Evolutionary conservation across 2,888 invertebrate genomes (phyloP).

Genomic region (Drosophila anomelani): DNA sequence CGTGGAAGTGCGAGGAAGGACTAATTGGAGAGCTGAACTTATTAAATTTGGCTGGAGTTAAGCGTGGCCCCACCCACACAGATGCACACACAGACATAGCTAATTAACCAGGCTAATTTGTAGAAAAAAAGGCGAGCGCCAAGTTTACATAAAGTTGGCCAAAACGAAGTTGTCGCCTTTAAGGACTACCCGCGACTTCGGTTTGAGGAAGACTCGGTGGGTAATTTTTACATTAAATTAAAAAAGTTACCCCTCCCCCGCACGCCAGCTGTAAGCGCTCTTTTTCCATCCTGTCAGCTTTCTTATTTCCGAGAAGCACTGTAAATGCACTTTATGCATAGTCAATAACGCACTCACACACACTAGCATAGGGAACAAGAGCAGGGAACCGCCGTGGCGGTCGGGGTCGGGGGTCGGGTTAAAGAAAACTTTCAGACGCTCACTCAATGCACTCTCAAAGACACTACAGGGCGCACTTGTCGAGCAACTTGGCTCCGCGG

Average conservation of each 20-base stretch:
- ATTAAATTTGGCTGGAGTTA: constrained; percentile 62
- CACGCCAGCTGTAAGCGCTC: constrained; percentile 14
- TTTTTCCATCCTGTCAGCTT: constrained; percentile 12
- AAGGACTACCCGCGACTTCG: constrained; percentile 42
- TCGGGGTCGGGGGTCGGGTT: not conserved
- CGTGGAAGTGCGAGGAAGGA: constrained; percentile 29
- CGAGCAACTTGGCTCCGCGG: constrained; percentile 56
- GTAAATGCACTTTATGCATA: constrained; percentile 56
- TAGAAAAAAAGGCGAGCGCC: constrained; percentile 36
- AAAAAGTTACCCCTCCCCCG: constrained; percentile 56
- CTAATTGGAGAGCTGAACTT: constrained; percentile 61
- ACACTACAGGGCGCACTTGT: constrained; percentile 64
- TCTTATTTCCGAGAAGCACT: constrained; percentile 21
- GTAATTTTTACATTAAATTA: constrained; percentile 71
- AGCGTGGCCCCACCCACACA: constrained; percentile 36
- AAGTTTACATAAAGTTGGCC: constrained; percentile 58
- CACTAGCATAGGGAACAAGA: not conserved
- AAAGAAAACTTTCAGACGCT: constrained; percentile 57
- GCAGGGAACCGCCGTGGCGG: not conserved
- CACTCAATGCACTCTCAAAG: constrained; percentile 73
- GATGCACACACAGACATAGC: constrained; percentile 38
- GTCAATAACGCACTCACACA: constrained; percentile 61
- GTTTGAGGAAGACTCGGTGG: constrained; percentile 14
- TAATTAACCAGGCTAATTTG: constrained; percentile 72
- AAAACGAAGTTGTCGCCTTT: constrained; percentile 53